Percentiles rank a stretch among this genome's conserved stretches.
Evolutionary conservation across 2,888 invertebrate genomes (phyloP).

Genomic region (Watsonalla cultraria): DNA sequence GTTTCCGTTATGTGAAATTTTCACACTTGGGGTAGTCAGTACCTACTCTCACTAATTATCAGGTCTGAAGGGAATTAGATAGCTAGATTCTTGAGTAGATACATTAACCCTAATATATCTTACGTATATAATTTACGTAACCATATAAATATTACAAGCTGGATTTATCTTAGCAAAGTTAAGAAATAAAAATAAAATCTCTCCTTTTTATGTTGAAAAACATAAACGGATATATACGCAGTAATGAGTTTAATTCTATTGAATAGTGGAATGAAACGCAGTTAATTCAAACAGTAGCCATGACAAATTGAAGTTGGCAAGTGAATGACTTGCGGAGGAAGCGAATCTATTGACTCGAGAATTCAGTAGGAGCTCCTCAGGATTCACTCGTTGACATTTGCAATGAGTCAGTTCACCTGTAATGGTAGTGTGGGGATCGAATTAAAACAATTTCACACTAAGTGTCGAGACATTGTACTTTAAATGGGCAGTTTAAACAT

Average conservation of each 20-base stretch:
- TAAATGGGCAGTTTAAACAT: constrained; percentile 28
- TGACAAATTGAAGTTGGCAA: background rate
- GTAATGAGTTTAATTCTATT: background rate
- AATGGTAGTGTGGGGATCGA: constrained; percentile 14
- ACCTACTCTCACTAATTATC: too few species aligned
- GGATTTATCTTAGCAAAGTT: too few species aligned
- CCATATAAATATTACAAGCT: too few species aligned
- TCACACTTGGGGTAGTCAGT: too few species aligned
- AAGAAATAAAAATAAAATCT: too few species aligned
- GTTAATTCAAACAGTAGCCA: background rate
- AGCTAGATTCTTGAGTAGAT: too few species aligned
- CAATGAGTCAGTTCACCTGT: constrained; percentile 28
- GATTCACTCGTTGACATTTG: constrained; percentile 18
- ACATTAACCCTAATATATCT: too few species aligned
- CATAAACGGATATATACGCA: too few species aligned
- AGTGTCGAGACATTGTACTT: constrained; percentile 23
- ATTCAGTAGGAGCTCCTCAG: constrained; percentile 7
- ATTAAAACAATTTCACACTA: constrained; percentile 20
- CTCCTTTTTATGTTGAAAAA: too few species aligned
- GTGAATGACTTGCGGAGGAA: background rate
- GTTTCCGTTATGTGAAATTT: too few species aligned
- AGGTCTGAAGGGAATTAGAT: too few species aligned
- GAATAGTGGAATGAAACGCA: background rate
- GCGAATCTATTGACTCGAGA: constrained; percentile 4
- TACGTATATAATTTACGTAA: too few species aligned